These are phyloP conservation scores for Palythoa grandiflora DNA, from an alignment of 92 coral and sea anemone genomes.

Conservation along the genomic window DNA sequence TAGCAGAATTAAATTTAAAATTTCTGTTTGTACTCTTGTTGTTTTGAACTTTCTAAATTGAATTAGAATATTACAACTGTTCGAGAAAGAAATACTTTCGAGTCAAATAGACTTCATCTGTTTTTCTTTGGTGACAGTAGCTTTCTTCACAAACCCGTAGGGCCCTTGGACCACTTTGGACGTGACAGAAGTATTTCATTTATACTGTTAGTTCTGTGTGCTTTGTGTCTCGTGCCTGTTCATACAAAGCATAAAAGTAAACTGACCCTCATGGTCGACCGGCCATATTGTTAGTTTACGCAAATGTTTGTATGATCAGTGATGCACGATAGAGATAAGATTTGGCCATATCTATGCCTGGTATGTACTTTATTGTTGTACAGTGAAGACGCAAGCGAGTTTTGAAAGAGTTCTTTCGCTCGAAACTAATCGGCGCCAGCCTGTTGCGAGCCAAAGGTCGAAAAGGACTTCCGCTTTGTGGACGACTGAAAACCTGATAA, in stretches of 20 bases:
- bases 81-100: neutral
- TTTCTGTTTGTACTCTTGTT: conserved; percentile 14
- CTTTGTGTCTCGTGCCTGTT: conserved; percentile 4
- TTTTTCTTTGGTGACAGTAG: conserved; percentile 22
- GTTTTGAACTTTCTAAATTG: conserved; percentile 11
- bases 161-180: neutral
- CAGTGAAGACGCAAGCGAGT: neutral
- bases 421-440: neutral
- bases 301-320: neutral
- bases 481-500: conserved; percentile 13
- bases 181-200: conserved; percentile 31
- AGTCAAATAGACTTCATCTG: conserved; percentile 4
- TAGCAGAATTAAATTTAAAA: conserved; percentile 10
- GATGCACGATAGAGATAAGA: neutral
- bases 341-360: neutral
- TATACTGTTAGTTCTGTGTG: neutral
- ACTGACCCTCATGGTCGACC: conserved; percentile 36
- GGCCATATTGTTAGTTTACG: conserved; percentile 35
- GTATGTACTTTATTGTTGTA: neutral
- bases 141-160: conserved; percentile 3
- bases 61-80: conserved; percentile 5
- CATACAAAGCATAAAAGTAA: neutral
- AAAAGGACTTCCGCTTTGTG: no score
- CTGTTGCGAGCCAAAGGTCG: no score
- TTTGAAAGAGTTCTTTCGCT: neutral